These are phyloP conservation scores for Lepidocyrtoides sp. DNA, from an alignment of 2,888 invertebrate species.

Conservation along the genomic window DNA sequence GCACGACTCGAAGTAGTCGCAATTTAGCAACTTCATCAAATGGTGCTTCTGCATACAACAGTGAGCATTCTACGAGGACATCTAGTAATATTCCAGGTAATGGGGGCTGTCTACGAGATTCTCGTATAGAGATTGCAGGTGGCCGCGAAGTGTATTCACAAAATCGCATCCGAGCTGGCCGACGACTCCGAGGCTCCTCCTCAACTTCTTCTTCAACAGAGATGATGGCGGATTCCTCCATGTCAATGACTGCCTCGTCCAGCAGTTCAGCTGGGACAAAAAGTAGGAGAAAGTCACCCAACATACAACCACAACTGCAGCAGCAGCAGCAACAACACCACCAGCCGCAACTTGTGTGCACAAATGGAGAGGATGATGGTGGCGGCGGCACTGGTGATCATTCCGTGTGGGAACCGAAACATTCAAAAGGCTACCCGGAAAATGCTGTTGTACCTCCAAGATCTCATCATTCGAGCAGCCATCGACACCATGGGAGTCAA, in stretches of 20 bases:
- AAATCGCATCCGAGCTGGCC: slow-evolving; percentile 92
- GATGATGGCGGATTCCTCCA: slow-evolving; percentile 79
- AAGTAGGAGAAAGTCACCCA: slow-evolving; percentile 79
- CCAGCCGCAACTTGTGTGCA: slow-evolving; percentile 57
- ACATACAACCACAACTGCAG: slow-evolving; percentile 60
- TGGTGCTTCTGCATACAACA: slow-evolving; percentile 78
- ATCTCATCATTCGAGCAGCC: slow-evolving; percentile 63
- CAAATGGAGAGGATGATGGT: slow-evolving; percentile 67
- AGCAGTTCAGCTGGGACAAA: slow-evolving; percentile 75
- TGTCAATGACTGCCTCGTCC: slow-evolving; percentile 71
- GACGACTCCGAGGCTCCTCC: slow-evolving; percentile 86
- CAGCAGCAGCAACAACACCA: slow-evolving; percentile 73
- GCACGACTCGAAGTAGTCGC: slow-evolving; percentile 65
- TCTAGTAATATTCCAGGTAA: slow-evolving; percentile 58
- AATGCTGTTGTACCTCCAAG: slow-evolving; percentile 44
- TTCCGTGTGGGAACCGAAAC: slow-evolving; percentile 74
- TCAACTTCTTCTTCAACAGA: slow-evolving; percentile 70
- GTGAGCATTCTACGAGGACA: slow-evolving; percentile 53
- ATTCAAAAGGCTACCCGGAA: slow-evolving; percentile 67
- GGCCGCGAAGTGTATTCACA: slow-evolving; percentile 94
- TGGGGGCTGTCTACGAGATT: slow-evolving; percentile 83
- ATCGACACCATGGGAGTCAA: slow-evolving; percentile 76
- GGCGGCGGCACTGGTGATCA: slow-evolving; percentile 39
- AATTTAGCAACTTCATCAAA: slow-evolving; percentile 80
- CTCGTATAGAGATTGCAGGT: slow-evolving; percentile 91